phyloP scores from a whole-genome alignment of 2,113 vertebrate genomes.

The Hiodon alosoides region DNA sequence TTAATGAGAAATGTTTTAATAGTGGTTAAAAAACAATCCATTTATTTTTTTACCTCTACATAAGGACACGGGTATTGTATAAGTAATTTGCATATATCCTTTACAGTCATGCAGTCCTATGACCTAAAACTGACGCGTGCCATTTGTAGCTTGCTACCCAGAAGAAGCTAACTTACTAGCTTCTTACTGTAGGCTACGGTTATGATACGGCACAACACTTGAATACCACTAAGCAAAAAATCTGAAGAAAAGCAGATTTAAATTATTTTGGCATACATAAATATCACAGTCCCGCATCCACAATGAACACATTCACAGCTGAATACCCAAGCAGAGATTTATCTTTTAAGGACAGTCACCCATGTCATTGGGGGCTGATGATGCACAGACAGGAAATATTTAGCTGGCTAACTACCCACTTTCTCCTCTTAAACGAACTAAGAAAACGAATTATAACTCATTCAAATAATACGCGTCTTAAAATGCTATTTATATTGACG shows the following conservation, averaged over 20 bases:
- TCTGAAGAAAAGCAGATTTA: too few relatives aligned
- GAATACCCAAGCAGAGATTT: not conserved
- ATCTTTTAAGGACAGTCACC: not conserved
- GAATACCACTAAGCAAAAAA: too few relatives aligned
- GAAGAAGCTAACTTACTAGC: too few relatives aligned
- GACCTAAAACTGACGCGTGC: too few relatives aligned
- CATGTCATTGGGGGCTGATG: not conserved
- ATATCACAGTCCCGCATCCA: not conserved
- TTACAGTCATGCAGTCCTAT: too few relatives aligned
- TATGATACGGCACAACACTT: too few relatives aligned
- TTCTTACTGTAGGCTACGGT: too few relatives aligned
- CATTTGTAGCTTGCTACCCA: too few relatives aligned
- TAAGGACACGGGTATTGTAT: too few relatives aligned
- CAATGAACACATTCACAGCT: not conserved
- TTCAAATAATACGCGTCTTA: too few relatives aligned
- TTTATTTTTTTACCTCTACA: too few relatives aligned
- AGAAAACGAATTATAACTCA: not conserved
- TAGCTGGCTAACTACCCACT: not conserved
- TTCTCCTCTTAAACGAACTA: not conserved
- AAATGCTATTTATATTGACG: not conserved
- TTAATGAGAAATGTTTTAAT: not conserved
- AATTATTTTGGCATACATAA: not conserved
- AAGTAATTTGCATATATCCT: too few relatives aligned
- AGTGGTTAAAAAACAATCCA: not conserved
- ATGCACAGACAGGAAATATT: slow-evolving; percentile 13